phyloP scores from a whole-genome alignment of 2,888 invertebrate species.

The Lordiphosa andalusiaca region DNA sequence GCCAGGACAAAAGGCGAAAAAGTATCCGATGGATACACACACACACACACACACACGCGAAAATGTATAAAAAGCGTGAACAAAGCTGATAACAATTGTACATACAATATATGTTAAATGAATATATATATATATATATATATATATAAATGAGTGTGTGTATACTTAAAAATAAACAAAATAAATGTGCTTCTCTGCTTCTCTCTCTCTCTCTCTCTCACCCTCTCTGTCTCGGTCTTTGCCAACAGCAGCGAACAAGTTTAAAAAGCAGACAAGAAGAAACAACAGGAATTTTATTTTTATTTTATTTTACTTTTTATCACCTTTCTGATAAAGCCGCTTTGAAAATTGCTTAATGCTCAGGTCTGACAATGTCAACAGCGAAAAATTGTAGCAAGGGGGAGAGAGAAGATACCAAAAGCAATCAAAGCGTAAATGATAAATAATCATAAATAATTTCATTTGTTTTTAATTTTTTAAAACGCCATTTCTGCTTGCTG shows the following conservation, averaged over 20 bases:
- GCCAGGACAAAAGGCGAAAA: slow-evolving; percentile 36
- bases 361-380: slow-evolving; percentile 46
- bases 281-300: slow-evolving; percentile 19
- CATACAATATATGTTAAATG: neutral
- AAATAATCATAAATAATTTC: slow-evolving; percentile 65
- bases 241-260: slow-evolving; percentile 18
- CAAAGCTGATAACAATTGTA: slow-evolving; percentile 16
- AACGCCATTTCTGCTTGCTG: slow-evolving; percentile 47
- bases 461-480: slow-evolving; percentile 23
- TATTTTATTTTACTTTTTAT: slow-evolving; percentile 23
- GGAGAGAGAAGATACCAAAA: slow-evolving; percentile 49
- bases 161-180: slow-evolving; percentile 12
- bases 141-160: neutral
- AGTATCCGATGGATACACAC: slow-evolving; percentile 34
- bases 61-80: slow-evolving; percentile 27
- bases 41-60: slow-evolving; percentile 5
- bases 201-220: neutral
- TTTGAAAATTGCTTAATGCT: slow-evolving; percentile 34
- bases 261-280: slow-evolving; percentile 7
- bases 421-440: slow-evolving; percentile 66
- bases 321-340: slow-evolving; percentile 36
- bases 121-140: neutral
- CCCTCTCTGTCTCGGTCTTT: neutral
- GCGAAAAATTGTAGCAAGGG: slow-evolving; percentile 1
- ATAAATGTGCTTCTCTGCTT: slow-evolving; percentile 3